phyloP scores from a whole-genome alignment of 2,888 invertebrate species.

The Carpatolechia fugitivella region DNA sequence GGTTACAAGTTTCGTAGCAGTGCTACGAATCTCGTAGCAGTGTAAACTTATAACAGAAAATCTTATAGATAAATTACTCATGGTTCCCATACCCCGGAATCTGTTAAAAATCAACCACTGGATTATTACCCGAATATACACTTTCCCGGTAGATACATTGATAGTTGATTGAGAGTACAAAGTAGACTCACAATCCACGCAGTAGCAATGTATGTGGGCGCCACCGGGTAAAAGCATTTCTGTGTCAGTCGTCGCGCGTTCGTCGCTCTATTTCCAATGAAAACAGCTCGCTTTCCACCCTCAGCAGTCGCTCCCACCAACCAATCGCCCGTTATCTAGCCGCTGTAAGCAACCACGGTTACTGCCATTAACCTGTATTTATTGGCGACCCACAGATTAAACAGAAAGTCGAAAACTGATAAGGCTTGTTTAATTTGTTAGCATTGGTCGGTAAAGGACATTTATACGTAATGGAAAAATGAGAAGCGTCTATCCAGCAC shows the following conservation, averaged over 20 bases:
- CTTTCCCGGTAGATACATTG: no score
- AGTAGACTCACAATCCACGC: no score
- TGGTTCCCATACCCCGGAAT: no score
- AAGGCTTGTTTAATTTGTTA: not conserved
- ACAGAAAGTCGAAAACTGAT: not conserved
- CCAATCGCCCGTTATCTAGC: not conserved
- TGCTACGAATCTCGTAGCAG: no score
- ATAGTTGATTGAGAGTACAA: not conserved
- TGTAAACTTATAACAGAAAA: no score
- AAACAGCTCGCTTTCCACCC: conserved; percentile 51
- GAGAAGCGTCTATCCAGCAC: not conserved
- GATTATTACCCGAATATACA: no score
- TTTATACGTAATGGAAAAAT: conserved; percentile 13
- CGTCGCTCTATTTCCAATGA: conserved; percentile 64
- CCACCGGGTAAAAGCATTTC: conserved; percentile 58
- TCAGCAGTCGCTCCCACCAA: not conserved
- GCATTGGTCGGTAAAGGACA: not conserved
- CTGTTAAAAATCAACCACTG: no score
- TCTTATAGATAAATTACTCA: no score
- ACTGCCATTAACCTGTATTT: not conserved
- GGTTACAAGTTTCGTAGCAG: no score
- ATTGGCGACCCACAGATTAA: not conserved
- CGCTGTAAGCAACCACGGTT: not conserved
- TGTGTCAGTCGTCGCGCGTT: conserved; percentile 58
- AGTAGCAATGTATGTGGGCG: conserved; percentile 26